A percentile compares a stretch with the other conserved stretches of the same genome.
Conservation (phyloP, 2,888 invertebrate species). For the Lobophora halterata region DNA sequence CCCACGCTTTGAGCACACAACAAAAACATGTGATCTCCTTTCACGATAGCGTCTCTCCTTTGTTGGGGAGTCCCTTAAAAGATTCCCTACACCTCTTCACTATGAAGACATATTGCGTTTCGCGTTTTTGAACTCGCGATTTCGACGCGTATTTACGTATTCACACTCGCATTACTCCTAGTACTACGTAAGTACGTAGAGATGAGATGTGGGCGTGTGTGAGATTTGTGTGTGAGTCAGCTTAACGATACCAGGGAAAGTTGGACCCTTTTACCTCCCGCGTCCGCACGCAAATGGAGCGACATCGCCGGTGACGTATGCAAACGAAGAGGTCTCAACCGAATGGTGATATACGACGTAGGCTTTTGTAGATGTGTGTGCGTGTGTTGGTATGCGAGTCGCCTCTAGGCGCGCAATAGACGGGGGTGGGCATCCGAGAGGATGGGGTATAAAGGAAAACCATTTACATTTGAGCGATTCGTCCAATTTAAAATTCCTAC, state of each 20-base stretch:
- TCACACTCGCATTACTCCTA: slow-evolving; percentile 78
- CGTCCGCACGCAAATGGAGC: slow-evolving; percentile 54
- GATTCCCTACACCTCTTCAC: slow-evolving; percentile 68
- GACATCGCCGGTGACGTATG: slow-evolving; percentile 62
- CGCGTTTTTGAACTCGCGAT: slow-evolving; percentile 79
- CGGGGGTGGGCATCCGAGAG: slow-evolving; percentile 75
- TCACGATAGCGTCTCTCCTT: slow-evolving; percentile 61
- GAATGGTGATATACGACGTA: slow-evolving; percentile 69
- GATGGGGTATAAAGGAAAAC: slow-evolving; percentile 82
- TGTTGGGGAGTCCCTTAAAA: slow-evolving; percentile 66
- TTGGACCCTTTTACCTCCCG: slow-evolving; percentile 50
- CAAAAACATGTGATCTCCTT: slow-evolving; percentile 64
- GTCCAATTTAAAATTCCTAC: slow-evolving; percentile 83
- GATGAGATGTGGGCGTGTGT: slow-evolving; percentile 72
- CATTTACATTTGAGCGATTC: slow-evolving; percentile 83
- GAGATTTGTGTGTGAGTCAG: slow-evolving; percentile 57
- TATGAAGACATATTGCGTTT: slow-evolving; percentile 80
- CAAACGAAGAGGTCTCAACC: slow-evolving; percentile 61
- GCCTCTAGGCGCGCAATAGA: slow-evolving; percentile 80
- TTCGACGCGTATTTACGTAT: slow-evolving; percentile 78
- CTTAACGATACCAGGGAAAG: slow-evolving; percentile 63
- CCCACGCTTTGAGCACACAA: slow-evolving; percentile 49
- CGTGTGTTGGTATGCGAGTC: slow-evolving; percentile 77
- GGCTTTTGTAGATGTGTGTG: slow-evolving; percentile 67
- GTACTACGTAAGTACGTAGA: slow-evolving; percentile 69